phyloP scores from a whole-genome alignment of 1,140 invertebrate species.

The Drosophila miranda region DNA sequence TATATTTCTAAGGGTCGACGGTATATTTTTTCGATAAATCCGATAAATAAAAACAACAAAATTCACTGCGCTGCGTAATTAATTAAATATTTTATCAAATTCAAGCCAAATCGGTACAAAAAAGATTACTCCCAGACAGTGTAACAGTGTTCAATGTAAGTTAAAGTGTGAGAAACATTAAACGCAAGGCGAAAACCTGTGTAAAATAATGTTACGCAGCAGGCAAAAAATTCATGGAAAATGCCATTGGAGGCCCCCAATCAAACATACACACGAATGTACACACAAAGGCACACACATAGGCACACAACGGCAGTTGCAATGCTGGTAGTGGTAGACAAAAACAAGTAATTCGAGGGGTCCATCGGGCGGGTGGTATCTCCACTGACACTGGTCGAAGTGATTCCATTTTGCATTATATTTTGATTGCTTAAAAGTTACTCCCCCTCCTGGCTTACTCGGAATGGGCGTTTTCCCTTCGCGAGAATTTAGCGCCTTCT shows the following conservation, averaged over 20 bases:
- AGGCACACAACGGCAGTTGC: slow-evolving; percentile 30
- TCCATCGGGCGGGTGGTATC: slow-evolving; percentile 7
- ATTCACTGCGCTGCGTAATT: slow-evolving; percentile 77
- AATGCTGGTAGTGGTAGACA: slow-evolving; percentile 48
- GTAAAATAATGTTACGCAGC: slow-evolving; percentile 62
- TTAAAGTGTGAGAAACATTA: slow-evolving; percentile 6
- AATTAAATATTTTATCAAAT: slow-evolving; percentile 53
- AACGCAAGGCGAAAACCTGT: not conserved
- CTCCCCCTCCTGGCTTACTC: slow-evolving; percentile 15
- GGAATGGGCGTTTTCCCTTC: slow-evolving; percentile 71
- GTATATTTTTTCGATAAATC: too few relatives aligned
- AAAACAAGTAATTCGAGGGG: slow-evolving; percentile 70
- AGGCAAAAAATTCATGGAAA: slow-evolving; percentile 53
- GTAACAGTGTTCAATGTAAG: slow-evolving; percentile 54
- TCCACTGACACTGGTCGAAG: slow-evolving; percentile 10
- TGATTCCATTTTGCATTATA: slow-evolving; percentile 19
- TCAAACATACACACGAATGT: slow-evolving; percentile 49
- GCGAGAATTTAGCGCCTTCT: not conserved
- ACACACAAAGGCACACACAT: slow-evolving; percentile 44
- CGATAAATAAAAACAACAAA: slow-evolving; percentile 55
- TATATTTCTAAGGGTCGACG: too few relatives aligned
- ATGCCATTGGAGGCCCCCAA: slow-evolving; percentile 60
- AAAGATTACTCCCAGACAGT: slow-evolving; percentile 16
- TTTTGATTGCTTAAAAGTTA: slow-evolving; percentile 27
- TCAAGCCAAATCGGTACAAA: slow-evolving; percentile 27